A percentile compares a stretch with the other conserved stretches of the same genome.
These are phyloP conservation scores for Kryphioiulus occultus DNA, from an alignment of 2,888 invertebrate species.

Conservation along the genomic window DNA sequence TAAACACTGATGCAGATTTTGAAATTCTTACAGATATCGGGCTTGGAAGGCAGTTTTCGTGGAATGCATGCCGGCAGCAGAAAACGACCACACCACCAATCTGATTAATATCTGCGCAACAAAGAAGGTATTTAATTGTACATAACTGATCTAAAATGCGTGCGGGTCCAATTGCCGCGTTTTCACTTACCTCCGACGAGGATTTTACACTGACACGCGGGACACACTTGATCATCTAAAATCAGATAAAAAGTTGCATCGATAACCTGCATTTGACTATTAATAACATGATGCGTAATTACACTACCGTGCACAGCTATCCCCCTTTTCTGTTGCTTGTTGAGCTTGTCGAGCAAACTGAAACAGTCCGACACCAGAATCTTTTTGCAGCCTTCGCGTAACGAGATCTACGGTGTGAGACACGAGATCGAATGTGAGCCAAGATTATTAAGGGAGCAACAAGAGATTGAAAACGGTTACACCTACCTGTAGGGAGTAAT, in stretches of 20 bases:
- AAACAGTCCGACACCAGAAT: slow-evolving; percentile 92
- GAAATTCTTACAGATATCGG: slow-evolving; percentile 58
- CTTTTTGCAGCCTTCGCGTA: slow-evolving; percentile 88
- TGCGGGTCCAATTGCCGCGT: not conserved
- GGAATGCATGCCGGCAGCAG: slow-evolving; percentile 89
- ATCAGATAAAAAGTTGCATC: slow-evolving; percentile 59
- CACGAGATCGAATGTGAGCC: slow-evolving; percentile 50
- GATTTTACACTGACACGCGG: slow-evolving; percentile 78
- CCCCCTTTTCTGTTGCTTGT: slow-evolving; percentile 79
- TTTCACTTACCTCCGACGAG: slow-evolving; percentile 71
- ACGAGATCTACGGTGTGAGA: slow-evolving; percentile 71
- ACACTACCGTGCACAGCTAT: slow-evolving; percentile 70
- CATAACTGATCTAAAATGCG: not conserved
- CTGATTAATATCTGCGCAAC: slow-evolving; percentile 70
- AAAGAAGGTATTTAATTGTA: slow-evolving; percentile 44
- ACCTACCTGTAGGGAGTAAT: slow-evolving; percentile 83
- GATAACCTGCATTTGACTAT: not conserved
- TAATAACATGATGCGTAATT: not conserved
- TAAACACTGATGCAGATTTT: not conserved
- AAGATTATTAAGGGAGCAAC: not conserved
- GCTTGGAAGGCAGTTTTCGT: slow-evolving; percentile 78
- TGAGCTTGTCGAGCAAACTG: slow-evolving; percentile 81
- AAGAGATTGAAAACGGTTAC: not conserved
- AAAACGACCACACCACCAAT: slow-evolving; percentile 80
- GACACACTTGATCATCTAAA: slow-evolving; percentile 78